Conservation (phyloP, 1,140 invertebrate species). For the Tetramorium simillimum region DNA sequence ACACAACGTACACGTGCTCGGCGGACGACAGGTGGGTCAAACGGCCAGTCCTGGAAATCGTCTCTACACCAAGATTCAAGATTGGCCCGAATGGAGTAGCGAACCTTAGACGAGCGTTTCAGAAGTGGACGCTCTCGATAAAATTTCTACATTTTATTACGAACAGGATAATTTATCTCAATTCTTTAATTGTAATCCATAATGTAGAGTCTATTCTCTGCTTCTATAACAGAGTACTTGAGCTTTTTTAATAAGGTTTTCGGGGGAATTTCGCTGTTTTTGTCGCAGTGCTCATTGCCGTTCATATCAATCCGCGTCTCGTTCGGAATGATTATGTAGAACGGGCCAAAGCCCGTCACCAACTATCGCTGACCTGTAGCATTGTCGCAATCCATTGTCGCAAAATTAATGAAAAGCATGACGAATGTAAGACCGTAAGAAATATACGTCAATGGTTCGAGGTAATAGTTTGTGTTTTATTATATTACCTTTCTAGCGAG, state of each 20-base stretch:
- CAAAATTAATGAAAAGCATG: conserved; percentile 8
- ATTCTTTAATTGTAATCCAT: background rate
- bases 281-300: background rate
- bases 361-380: background rate
- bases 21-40: conserved; percentile 87
- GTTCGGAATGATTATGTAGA: background rate
- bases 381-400: background rate
- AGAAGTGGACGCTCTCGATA: background rate
- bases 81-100: conserved; percentile 78
- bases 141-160: background rate
- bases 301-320: background rate
- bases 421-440: conserved; percentile 51
- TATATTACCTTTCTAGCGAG: conserved; percentile 61
- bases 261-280: background rate
- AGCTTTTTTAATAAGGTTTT: background rate
- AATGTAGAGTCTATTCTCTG: background rate
- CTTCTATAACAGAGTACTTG: background rate
- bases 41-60: conserved; percentile 88
- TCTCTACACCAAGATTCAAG: conserved; percentile 84
- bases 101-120: background rate
- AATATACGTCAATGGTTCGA: conserved; percentile 51
- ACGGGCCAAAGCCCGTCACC: background rate
- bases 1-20: conserved; percentile 87
- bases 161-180: background rate
- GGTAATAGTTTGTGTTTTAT: conserved; percentile 60